Evolutionary conservation across 2,888 invertebrate species (phyloP), one percentile per base, ranked within the genome.

Genomic region (Stegophylla sp.): DNA sequence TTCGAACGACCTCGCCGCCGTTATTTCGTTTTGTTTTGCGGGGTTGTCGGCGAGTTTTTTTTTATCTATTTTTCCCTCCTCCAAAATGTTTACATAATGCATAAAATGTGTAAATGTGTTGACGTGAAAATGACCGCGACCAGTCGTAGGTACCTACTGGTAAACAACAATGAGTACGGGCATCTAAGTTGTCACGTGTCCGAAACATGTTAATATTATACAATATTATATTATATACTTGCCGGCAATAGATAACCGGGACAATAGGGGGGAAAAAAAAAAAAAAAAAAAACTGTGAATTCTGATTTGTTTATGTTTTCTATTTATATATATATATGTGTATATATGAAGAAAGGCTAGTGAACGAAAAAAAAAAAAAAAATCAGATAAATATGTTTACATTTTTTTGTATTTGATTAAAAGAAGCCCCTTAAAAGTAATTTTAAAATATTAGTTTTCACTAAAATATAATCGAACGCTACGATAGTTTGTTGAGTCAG

Each of bases 131-230:
- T 9, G 12, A n/a, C n/a, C n/a, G n/a, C n/a, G n/a, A 3, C 13
- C 13, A 20, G 34, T 23, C 23, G 23, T 53, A n/a, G n/a, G n/a
- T n/a, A n/a, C n/a, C n/a, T n/a, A 43, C 15, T 43, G 61, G 17
- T 72, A 43, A 72, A 72, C 34, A 56, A 53, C 41, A 17, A 5
- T n/a, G 20, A 28, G 45, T 20, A 45, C 77, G 45, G 17, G 77
- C 77, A 43, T 69, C 67, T 9, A 69, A 69, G 67, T 69, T 77
- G 67, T 28, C 13, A n/a, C 12, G 15, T 34, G 51, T 12, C 23
- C 20, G 23, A 12, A 3, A 10, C 2, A 53, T 4, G 53, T 56
- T 53, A n/a, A 1, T 53, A 53, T 53, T 17, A 15, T 48, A n/a
- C n/a, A n/a, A n/a, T n/a, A n/a, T n/a, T n/a, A n/a, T 17, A 48